Conservation (phyloP, 2,797 vertebrate genomes). For the Chelon labrosus region DNA sequence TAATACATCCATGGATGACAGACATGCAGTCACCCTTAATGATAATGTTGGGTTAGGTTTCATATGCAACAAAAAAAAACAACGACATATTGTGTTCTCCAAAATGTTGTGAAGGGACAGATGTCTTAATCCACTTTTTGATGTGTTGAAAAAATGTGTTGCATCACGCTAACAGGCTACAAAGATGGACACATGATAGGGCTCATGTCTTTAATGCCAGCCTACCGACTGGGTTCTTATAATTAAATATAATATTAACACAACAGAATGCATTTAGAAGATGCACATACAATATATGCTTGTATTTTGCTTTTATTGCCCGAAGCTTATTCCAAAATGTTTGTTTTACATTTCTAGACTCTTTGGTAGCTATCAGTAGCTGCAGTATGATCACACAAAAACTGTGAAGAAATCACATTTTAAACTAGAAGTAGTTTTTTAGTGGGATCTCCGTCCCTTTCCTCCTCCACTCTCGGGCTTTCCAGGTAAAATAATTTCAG, state of each 20-base stretch:
- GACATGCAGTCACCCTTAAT: not conserved
- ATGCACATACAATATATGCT: no score
- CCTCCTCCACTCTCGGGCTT: not conserved
- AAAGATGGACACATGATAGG: not conserved
- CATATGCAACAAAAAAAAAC: no score
- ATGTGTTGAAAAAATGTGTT: not conserved
- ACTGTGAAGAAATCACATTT: not conserved
- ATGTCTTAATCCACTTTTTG: not conserved
- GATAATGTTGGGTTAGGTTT: not conserved
- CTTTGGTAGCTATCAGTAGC: not conserved
- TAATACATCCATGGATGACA: not conserved
- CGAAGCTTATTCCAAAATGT: not conserved
- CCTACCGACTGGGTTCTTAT: no score
- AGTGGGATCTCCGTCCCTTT: conserved; percentile 10
- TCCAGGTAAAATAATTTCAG: conserved; percentile 29
- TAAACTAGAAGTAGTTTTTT: not conserved
- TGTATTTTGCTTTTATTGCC: no score
- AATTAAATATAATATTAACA: no score
- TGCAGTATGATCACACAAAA: not conserved
- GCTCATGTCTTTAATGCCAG: no score
- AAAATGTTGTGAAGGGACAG: not conserved
- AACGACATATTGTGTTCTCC: no score
- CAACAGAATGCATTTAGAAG: no score
- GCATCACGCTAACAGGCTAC: not conserved
- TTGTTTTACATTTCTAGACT: not conserved